Percentiles rank a stretch among this genome's conserved stretches.
Conservation (phyloP, 2,888 invertebrate species). For the Heterodera filipjevi region DNA sequence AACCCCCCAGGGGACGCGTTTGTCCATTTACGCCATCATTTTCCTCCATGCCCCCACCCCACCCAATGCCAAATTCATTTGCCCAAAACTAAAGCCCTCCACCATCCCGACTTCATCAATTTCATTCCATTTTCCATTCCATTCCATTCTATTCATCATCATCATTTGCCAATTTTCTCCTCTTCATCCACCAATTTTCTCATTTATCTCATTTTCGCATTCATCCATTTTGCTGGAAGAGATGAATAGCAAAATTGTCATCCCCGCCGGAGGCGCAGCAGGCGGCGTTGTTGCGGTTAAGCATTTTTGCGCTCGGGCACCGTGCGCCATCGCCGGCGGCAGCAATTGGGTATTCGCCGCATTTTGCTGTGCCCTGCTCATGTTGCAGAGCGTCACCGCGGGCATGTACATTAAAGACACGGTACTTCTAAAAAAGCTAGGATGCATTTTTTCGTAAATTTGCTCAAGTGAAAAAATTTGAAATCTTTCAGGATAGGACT, state of each 20-base stretch:
- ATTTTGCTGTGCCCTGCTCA: not conserved
- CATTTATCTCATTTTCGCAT: not conserved
- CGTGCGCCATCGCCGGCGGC: not conserved
- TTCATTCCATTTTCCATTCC: not conserved
- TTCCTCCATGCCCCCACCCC: not conserved
- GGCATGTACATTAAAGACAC: not conserved
- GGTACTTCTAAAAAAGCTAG: too few species aligned
- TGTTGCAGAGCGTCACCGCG: not conserved
- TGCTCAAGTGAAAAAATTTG: too few species aligned
- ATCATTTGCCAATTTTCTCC: too few species aligned
- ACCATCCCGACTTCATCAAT: not conserved
- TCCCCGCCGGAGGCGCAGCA: too few species aligned
- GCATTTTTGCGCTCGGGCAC: constrained; percentile 1
- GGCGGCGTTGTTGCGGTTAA: not conserved
- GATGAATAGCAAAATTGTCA: not conserved
- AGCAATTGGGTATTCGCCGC: not conserved
- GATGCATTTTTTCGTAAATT: too few species aligned
- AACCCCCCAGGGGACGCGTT: not conserved
- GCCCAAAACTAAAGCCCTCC: not conserved
- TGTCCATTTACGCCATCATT: constrained; percentile 5
- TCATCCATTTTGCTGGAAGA: not conserved
- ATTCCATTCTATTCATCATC: not conserved
- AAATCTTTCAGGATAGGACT: too few species aligned
- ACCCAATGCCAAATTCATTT: not conserved
- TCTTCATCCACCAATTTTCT: too few species aligned